A percentile compares a stretch with the other conserved stretches of the same genome.
Conservation (phyloP, 2,888 invertebrate species). For the Quadriops clusia region DNA sequence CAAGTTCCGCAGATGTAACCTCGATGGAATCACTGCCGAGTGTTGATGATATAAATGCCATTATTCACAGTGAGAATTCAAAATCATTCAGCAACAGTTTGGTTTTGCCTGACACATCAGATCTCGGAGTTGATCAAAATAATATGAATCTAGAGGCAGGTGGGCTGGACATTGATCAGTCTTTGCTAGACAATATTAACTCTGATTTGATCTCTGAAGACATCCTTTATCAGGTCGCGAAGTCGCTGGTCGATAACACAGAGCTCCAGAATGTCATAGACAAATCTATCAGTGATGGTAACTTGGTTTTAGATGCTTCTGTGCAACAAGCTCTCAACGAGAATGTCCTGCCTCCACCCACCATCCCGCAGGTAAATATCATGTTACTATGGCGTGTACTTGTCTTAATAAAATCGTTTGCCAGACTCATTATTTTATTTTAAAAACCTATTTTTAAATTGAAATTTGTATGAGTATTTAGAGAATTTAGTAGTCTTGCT, state of each 20-base stretch:
- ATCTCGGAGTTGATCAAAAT: slow-evolving; percentile 20
- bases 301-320: slow-evolving; percentile 29
- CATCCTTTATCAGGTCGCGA: slow-evolving; percentile 60
- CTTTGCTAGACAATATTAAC: slow-evolving; percentile 46
- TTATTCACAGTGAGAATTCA: slow-evolving; percentile 30
- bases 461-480: no score
- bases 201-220: slow-evolving; percentile 60
- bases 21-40: slow-evolving; percentile 23
- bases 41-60: slow-evolving; percentile 29
- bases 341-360: no score
- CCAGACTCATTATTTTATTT: no score
- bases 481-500: no score
- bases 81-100: slow-evolving; percentile 26
- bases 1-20: no score
- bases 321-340: slow-evolving; percentile 18
- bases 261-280: slow-evolving; percentile 63
- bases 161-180: slow-evolving; percentile 46
- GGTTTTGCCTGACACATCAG: slow-evolving; percentile 17
- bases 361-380: no score
- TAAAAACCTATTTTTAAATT: no score
- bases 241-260: slow-evolving; percentile 50
- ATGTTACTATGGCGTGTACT: no score
- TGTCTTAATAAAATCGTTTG: no score
- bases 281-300: slow-evolving; percentile 40
- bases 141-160: slow-evolving; percentile 41